phyloP scores from a whole-genome alignment of 64 coral and sea anemone genomes.

The Pocillopora damicornis region DNA sequence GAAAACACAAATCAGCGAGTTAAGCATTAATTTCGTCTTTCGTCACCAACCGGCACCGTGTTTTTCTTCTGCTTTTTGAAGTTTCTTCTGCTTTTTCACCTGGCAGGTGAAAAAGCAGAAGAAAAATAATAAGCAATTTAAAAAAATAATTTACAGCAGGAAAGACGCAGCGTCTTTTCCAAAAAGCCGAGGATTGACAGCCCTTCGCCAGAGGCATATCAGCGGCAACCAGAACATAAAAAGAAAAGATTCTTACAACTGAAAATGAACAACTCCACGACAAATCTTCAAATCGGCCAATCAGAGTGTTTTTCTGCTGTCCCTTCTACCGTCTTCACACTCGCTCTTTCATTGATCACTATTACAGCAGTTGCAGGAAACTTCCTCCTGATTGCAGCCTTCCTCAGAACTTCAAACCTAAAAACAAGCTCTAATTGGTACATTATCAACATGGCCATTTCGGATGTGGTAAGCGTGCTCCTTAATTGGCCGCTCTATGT shows the following conservation, averaged over 20 bases:
- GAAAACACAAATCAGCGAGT: too few relatives aligned
- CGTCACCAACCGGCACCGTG: too few relatives aligned
- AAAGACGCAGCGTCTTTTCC: too few relatives aligned
- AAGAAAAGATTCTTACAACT: neutral
- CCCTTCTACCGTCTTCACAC: neutral
- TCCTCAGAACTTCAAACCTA: neutral
- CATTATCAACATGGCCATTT: constrained; percentile 11
- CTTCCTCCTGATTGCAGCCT: neutral
- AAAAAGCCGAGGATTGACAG: too few relatives aligned
- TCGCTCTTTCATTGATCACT: neutral
- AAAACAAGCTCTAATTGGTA: constrained; percentile 4
- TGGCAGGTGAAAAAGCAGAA: too few relatives aligned
- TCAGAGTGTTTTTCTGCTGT: neutral
- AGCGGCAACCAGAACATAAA: neutral
- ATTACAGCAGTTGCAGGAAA: neutral
- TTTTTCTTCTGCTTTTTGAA: too few relatives aligned
- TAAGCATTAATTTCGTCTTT: too few relatives aligned
- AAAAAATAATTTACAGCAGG: too few relatives aligned
- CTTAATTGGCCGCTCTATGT: constrained; percentile 10
- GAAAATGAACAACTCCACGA: neutral
- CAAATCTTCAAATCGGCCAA: neutral
- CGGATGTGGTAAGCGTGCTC: neutral
- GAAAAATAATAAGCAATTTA: too few relatives aligned
- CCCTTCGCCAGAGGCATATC: neutral
- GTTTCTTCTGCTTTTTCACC: too few relatives aligned